Evolutionary conservation across 2,797 vertebrate species (phyloP), one percentile per base, ranked within the genome.

Genomic region (Cirrhinus molitorella): DNA sequence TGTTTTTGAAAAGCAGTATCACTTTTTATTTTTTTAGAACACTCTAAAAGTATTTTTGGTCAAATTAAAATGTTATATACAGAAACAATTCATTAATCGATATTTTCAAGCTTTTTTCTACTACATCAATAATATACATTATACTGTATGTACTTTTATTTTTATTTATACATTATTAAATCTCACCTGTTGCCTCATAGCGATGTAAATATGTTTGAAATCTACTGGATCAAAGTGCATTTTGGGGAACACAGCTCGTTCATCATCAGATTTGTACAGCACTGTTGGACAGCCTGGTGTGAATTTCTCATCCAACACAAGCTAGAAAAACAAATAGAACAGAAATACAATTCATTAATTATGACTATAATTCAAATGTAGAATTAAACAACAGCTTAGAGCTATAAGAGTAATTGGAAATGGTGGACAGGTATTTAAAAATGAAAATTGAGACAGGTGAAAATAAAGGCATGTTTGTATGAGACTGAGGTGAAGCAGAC

Each of bases 221-320:
- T 92, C 91, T 70, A 88, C 84, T 55, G 88, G 89, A 49, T 93
- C 92, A 86, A 95, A 87, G 1, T 81, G 84, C 51, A 95, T 86
- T 84, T 73, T 92, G 57, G 88, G 89, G 83, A 93, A 87, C 71
- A 94, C 86, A 21, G 19, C 28, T 6, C 31, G 83, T 66, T 94
- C 92, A 0, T 89, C 85, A 6, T 74, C 67, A 71, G 91, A 88
- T n/a, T 86, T 89, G 89, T 90, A 92, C 49, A 95, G 88, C 23
- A 94, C 88, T 3, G 11, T 88, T 45, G 91, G 86, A 82, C 94
- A 95, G 55, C 80, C 21, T 37, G 87, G 10, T 40, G 25, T 87
- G 63, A 83, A 86, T 63, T 84, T 76, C 65, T 84, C 81, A 86
- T 94, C 93, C 87, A 95, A 85, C 31, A 89, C 70, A n/a, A 95